A percentile compares a stretch with the other conserved stretches of the same genome.
Evolutionary conservation across 2,888 invertebrate genomes (phyloP).

Genomic region (Cephus rjabovi): DNA sequence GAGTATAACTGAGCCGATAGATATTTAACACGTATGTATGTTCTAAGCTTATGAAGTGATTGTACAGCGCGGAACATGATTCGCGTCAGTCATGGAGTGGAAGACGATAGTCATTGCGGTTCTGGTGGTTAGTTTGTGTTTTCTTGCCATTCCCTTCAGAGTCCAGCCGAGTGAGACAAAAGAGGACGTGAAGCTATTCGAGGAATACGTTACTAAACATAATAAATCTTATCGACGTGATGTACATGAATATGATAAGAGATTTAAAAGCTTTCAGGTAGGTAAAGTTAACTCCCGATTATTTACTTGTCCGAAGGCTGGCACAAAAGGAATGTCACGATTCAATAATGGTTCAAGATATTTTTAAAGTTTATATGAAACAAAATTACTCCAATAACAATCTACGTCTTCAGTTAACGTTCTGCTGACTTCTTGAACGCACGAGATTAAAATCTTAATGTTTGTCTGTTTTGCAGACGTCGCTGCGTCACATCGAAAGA

Average conservation of each 20-base stretch:
- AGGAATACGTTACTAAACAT: constrained; percentile 66
- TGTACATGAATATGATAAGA: constrained; percentile 61
- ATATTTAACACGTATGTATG: constrained; percentile 17
- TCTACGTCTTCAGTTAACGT: not conserved
- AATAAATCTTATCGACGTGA: constrained; percentile 69
- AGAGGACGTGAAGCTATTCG: constrained; percentile 64
- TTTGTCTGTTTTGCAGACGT: constrained; percentile 61
- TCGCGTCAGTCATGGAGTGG: constrained; percentile 57
- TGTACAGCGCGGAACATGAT: constrained; percentile 27
- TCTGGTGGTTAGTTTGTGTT: constrained; percentile 63
- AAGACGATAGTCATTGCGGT: constrained; percentile 54
- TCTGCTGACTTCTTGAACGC: not conserved
- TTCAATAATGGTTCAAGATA: not conserved
- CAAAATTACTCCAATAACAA: not conserved
- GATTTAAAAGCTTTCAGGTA: constrained; percentile 67
- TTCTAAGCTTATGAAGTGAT: constrained; percentile 12
- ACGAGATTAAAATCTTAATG: not conserved
- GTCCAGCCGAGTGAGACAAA: constrained; percentile 49
- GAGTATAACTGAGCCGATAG: constrained; percentile 24
- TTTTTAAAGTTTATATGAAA: constrained; percentile 8
- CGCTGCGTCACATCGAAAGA: constrained; percentile 66
- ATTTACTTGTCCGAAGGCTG: not conserved
- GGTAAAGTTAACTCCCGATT: constrained; percentile 22
- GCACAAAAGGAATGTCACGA: not conserved
- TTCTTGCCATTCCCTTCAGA: constrained; percentile 68